Conservation (phyloP, 2,888 invertebrate genomes). For the Geotrupes spiniger region DNA sequence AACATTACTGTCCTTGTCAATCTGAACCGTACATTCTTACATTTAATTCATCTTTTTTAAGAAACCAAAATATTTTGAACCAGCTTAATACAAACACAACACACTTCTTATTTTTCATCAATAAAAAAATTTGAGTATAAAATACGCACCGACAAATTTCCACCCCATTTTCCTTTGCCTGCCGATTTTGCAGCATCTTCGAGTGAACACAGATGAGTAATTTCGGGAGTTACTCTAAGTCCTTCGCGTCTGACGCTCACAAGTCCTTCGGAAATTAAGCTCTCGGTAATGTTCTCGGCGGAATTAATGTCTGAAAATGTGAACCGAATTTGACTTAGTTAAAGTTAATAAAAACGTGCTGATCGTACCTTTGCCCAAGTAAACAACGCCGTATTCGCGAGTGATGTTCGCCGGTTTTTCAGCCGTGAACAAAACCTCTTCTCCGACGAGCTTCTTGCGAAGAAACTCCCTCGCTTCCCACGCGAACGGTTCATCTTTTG, state of each 20-base stretch:
- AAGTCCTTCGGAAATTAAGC: slow-evolving; percentile 84
- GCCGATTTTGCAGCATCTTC: slow-evolving; percentile 89
- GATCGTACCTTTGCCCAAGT: slow-evolving; percentile 73
- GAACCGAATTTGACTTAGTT: too few relatives aligned
- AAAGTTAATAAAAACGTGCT: too few relatives aligned
- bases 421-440: slow-evolving; percentile 79
- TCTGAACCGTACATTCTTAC: too few relatives aligned
- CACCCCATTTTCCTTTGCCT: slow-evolving; percentile 78
- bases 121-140: slow-evolving; percentile 6
- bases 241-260: slow-evolving; percentile 74
- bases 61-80: too few relatives aligned
- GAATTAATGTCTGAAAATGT: slow-evolving; percentile 54
- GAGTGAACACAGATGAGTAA: slow-evolving; percentile 71
- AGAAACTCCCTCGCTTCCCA: slow-evolving; percentile 98
- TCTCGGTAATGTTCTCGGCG: slow-evolving; percentile 86
- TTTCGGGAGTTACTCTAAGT: slow-evolving; percentile 63
- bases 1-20: too few relatives aligned
- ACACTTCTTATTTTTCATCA: background rate
- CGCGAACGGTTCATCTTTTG: slow-evolving; percentile 89
- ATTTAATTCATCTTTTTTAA: too few relatives aligned
- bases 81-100: too few relatives aligned
- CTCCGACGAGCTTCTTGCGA: slow-evolving; percentile 87
- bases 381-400: slow-evolving; percentile 87
- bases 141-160: slow-evolving; percentile 35
- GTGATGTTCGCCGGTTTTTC: slow-evolving; percentile 81